Percentiles rank a stretch among this genome's conserved stretches.
phyloP scores from a whole-genome alignment of 2,113 vertebrate genomes.

The Corythoichthys intestinalis region DNA sequence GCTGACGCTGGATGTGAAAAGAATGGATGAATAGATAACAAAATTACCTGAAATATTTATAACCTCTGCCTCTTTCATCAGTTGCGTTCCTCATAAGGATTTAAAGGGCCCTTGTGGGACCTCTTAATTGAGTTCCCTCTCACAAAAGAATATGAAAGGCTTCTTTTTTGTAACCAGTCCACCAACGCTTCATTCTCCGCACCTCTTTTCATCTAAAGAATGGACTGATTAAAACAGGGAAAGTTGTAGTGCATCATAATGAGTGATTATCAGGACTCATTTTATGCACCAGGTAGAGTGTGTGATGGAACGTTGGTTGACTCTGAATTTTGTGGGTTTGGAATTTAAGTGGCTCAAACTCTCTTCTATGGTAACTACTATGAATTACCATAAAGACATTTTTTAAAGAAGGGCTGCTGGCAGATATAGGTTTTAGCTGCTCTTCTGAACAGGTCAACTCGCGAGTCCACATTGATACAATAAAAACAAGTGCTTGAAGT shows the following conservation, averaged over 20 bases:
- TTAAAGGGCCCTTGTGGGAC: conserved; percentile 64
- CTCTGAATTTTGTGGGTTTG: neutral
- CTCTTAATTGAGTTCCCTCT: conserved; percentile 73
- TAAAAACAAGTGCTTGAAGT: neutral
- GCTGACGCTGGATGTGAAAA: conserved; percentile 47
- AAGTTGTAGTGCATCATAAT: conserved; percentile 20
- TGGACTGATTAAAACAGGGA: conserved; percentile 60
- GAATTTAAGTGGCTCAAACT: neutral
- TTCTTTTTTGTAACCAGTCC: conserved; percentile 39
- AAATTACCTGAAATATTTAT: conserved; percentile 76
- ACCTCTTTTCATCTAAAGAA: conserved; percentile 56
- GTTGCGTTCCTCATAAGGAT: conserved; percentile 59
- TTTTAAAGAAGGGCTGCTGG: neutral
- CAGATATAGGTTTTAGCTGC: neutral
- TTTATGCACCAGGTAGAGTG: neutral
- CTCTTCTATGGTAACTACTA: neutral
- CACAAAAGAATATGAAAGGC: conserved; percentile 67
- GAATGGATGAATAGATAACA: conserved; percentile 66
- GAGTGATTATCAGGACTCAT: neutral
- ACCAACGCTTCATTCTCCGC: conserved; percentile 9
- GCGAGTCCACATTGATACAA: neutral
- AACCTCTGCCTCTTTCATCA: conserved; percentile 70
- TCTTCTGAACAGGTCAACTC: neutral
- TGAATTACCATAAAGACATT: neutral
- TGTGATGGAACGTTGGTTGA: neutral